These are phyloP conservation scores for Andinoacara biseriatus DNA, from an alignment of 2,113 vertebrate genomes.

Conservation along the genomic window DNA sequence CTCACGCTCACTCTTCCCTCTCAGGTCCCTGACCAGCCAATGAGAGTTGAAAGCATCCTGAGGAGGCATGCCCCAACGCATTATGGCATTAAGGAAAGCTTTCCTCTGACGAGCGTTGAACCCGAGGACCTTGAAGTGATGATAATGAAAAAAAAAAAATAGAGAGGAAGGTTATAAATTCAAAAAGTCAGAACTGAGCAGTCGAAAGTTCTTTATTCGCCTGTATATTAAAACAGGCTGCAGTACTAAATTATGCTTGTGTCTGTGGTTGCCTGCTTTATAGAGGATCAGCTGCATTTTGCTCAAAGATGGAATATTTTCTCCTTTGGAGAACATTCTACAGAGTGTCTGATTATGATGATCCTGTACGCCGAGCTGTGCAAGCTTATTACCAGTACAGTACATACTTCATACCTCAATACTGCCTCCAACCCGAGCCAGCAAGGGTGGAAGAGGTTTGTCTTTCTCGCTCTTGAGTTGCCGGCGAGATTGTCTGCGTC, in stretches of 20 bases:
- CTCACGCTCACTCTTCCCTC: constrained; percentile 96
- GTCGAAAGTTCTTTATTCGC: not conserved
- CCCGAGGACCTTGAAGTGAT: constrained; percentile 87
- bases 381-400: no score
- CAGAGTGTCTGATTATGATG: not conserved
- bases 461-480: constrained; percentile 94
- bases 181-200: not conserved
- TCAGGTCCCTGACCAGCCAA: constrained; percentile 95
- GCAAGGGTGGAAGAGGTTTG: constrained; percentile 93
- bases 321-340: not conserved
- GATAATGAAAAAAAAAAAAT: not conserved
- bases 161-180: not conserved
- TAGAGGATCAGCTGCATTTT: not conserved
- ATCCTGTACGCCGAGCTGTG: not conserved
- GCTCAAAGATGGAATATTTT: not conserved
- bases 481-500: constrained; percentile 92
- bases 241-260: not conserved
- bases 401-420: constrained; percentile 86
- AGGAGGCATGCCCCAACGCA: constrained; percentile 99
- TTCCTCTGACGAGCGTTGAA: constrained; percentile 97
- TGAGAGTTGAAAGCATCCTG: constrained; percentile 99
- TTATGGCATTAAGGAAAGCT: constrained; percentile 96
- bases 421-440: constrained; percentile 94
- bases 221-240: not conserved
- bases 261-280: not conserved